Percentiles rank a stretch among this genome's conserved stretches.
Evolutionary conservation across 2,888 invertebrate genomes (phyloP).

Genomic region (Calameuta pallipes): DNA sequence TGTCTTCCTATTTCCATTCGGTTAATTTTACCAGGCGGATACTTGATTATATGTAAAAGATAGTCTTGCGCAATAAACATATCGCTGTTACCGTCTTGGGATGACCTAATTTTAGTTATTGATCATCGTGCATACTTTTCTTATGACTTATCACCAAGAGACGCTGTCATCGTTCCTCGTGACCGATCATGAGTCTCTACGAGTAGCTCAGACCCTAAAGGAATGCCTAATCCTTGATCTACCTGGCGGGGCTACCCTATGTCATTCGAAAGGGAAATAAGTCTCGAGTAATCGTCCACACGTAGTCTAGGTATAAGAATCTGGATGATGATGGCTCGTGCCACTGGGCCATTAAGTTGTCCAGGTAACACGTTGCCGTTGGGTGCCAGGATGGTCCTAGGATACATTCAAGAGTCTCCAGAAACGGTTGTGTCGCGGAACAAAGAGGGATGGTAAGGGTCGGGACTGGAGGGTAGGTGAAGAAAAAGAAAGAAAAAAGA

Average conservation of each 20-base stretch:
- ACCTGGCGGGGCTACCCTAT: not conserved
- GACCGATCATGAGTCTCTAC: not conserved
- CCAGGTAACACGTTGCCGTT: not conserved
- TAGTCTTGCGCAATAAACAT: not conserved
- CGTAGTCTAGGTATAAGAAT: not conserved
- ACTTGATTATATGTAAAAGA: not conserved
- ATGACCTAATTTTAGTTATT: not conserved
- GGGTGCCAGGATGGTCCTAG: not conserved
- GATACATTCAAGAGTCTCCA: not conserved
- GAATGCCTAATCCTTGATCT: not conserved
- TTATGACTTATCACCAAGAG: not conserved
- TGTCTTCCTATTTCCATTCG: not conserved
- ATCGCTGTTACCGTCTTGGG: not conserved
- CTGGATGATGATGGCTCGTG: not conserved
- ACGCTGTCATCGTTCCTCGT: not conserved
- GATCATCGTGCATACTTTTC: not conserved
- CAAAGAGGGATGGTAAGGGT: not conserved
- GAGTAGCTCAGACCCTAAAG: not conserved
- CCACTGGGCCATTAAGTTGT: not conserved
- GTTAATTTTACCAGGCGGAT: not conserved
- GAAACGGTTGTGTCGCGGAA: constrained; percentile 10
- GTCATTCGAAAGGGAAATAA: not conserved
- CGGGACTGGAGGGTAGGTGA: constrained; percentile 5
- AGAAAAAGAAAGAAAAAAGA: constrained; percentile 1
- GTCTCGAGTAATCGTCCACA: not conserved